These are phyloP conservation scores for Alligator mississippiensis DNA, from an alignment of 2,113 vertebrate species.

Conservation along the genomic window DNA sequence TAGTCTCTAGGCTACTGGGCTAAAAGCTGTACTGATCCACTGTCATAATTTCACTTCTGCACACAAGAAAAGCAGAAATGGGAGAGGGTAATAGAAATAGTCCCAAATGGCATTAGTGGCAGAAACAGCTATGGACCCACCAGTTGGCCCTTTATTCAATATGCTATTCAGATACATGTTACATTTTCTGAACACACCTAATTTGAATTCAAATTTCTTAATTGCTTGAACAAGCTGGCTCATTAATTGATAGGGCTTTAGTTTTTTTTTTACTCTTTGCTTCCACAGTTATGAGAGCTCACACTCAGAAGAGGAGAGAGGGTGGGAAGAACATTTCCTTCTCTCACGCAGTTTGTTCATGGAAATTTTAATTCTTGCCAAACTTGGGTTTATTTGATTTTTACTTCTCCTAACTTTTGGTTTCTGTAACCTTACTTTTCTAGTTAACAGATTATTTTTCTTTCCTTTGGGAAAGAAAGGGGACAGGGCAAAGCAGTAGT, in stretches of 20 bases:
- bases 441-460: neutral
- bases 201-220: neutral
- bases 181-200: neutral
- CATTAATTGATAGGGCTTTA: conserved; percentile 4
- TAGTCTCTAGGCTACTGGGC: no score
- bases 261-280: neutral
- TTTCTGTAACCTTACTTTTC: neutral
- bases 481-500: neutral
- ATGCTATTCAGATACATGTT: neutral
- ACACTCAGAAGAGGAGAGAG: neutral
- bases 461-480: neutral
- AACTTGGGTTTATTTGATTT: neutral
- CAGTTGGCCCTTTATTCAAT: neutral
- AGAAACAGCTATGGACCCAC: no score
- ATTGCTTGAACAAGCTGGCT: conserved; percentile 30
- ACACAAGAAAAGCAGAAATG: neutral
- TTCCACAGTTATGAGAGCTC: neutral
- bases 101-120: neutral
- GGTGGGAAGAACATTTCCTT: neutral
- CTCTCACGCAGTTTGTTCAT: neutral
- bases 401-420: neutral
- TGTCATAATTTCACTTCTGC: no score
- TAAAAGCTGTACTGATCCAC: no score
- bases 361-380: neutral
- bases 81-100: neutral